A percentile compares a stretch with the other conserved stretches of the same genome.
Evolutionary conservation across 2,797 vertebrate species (phyloP).

Genomic region (Eleutherodactylus coqui): DNA sequence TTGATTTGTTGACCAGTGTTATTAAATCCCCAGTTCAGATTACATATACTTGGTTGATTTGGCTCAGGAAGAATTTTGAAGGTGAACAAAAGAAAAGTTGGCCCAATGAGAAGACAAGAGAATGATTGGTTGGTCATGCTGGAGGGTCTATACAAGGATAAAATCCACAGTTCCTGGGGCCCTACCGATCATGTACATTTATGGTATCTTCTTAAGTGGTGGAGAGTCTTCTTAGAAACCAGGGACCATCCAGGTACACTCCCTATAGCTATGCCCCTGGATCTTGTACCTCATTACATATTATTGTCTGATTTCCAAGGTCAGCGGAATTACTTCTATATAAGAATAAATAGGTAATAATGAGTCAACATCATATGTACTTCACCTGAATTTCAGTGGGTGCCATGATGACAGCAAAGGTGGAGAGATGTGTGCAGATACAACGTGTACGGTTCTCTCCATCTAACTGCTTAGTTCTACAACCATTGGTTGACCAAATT

Average conservation of each 20-base stretch:
- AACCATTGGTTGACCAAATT: constrained; percentile 77
- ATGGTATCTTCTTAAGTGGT: background rate
- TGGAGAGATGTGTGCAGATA: constrained; percentile 78
- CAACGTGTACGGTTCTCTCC: constrained; percentile 72
- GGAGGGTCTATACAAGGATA: too few relatives aligned
- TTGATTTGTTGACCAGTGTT: too few relatives aligned
- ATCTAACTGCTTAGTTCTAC: constrained; percentile 63
- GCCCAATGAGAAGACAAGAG: too few relatives aligned
- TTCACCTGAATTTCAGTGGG: constrained; percentile 76
- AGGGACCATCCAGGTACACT: background rate
- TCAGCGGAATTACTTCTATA: background rate
- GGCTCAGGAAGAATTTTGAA: too few relatives aligned
- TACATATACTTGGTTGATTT: too few relatives aligned
- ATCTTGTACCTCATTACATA: background rate
- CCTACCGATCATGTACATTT: background rate
- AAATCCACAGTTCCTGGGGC: background rate
- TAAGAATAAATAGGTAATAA: background rate
- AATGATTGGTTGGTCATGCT: too few relatives aligned
- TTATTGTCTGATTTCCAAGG: background rate
- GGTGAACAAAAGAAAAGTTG: background rate
- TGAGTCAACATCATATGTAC: background rate
- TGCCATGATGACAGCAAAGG: constrained; percentile 83
- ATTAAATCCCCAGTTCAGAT: too few relatives aligned
- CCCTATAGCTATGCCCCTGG: background rate
- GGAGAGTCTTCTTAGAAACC: background rate